phyloP scores from a whole-genome alignment of 2,888 invertebrate genomes.

The Eupithecia pulchellata region DNA sequence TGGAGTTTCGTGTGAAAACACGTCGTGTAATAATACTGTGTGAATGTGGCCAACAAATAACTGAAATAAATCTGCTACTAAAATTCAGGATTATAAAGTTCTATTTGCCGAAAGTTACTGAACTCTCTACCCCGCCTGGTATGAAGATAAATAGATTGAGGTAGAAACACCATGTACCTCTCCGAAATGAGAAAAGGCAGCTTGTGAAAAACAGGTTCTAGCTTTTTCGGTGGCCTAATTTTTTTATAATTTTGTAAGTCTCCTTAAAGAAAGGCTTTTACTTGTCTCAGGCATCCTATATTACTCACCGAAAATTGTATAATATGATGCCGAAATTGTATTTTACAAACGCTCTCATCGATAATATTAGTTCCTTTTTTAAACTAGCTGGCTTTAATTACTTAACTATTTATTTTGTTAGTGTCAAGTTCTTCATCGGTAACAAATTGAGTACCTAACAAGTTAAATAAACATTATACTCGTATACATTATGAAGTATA shows the following conservation, averaged over 20 bases:
- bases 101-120: neutral
- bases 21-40: constrained; percentile 2
- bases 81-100: neutral
- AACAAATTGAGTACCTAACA: too few relatives aligned
- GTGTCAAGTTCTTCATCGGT: too few relatives aligned
- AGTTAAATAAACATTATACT: too few relatives aligned
- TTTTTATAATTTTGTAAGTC: neutral
- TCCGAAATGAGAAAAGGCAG: neutral
- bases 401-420: too few relatives aligned
- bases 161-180: neutral
- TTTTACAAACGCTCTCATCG: neutral
- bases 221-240: neutral
- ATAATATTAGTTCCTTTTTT: too few relatives aligned
- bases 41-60: neutral
- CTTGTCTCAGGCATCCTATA: neutral
- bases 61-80: constrained; percentile 5
- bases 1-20: constrained; percentile 11
- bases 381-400: too few relatives aligned
- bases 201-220: neutral
- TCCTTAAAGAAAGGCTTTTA: neutral
- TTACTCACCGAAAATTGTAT: too few relatives aligned
- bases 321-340: too few relatives aligned
- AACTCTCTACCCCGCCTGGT: neutral
- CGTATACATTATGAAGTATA: too few relatives aligned
- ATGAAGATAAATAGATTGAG: neutral